These are phyloP conservation scores for Urosaurus nigricauda DNA, from an alignment of 2,797 vertebrate species.

Conservation along the genomic window DNA sequence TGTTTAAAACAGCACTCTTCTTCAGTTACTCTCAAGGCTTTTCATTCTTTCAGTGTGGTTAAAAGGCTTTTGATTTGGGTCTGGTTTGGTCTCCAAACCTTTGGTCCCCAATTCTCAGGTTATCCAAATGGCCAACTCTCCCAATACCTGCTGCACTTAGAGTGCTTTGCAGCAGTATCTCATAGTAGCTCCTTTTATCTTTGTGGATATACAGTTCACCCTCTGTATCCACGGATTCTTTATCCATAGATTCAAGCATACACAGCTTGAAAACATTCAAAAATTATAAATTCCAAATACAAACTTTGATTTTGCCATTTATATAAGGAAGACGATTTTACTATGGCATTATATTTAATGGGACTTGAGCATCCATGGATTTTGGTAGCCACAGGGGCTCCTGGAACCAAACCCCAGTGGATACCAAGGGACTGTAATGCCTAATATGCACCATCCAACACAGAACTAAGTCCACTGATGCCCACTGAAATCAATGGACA, in stretches of 20 bases:
- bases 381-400: too few relatives aligned
- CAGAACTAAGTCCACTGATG: background rate
- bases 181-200: background rate
- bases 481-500: background rate
- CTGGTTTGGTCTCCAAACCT: background rate
- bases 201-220: background rate
- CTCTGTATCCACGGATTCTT: too few relatives aligned
- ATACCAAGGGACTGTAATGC: background rate
- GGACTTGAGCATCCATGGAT: too few relatives aligned
- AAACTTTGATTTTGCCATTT: too few relatives aligned
- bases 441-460: background rate
- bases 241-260: too few relatives aligned
- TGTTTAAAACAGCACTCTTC: constrained; percentile 26
- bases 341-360: too few relatives aligned
- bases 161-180: background rate
- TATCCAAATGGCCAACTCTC: background rate
- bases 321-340: too few relatives aligned
- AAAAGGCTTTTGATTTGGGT: constrained; percentile 25
- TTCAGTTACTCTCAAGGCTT: background rate
- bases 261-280: too few relatives aligned
- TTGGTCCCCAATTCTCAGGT: constrained; percentile 42
- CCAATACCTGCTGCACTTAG: constrained; percentile 31
- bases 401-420: too few relatives aligned
- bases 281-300: too few relatives aligned
- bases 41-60: background rate